A percentile compares a stretch with the other conserved stretches of the same genome.
Conservation (phyloP, 2,888 invertebrate species). For the Clitarchus hookeri region DNA sequence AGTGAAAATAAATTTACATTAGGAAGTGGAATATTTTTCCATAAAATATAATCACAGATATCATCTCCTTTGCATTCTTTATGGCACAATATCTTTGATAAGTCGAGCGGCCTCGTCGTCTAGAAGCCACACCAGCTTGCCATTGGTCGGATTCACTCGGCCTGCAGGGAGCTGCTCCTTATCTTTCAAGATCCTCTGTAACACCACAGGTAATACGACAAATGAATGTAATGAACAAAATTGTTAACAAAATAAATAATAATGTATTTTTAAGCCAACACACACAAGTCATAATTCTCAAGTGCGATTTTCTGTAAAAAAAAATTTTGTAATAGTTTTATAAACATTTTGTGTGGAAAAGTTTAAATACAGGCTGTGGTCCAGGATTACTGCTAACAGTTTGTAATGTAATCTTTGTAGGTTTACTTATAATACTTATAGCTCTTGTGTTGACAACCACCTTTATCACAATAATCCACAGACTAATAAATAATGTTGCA, state of each 20-base stretch:
- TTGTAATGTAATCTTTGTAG: no score
- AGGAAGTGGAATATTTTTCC: conserved; percentile 8
- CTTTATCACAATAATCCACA: no score
- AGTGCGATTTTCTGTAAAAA: background rate
- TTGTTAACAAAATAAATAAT: background rate
- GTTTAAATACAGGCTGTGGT: no score
- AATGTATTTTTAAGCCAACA: no score
- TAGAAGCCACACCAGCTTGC: conserved; percentile 65
- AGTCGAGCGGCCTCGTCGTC: conserved; percentile 39
- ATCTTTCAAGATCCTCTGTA: conserved; percentile 76
- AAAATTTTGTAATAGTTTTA: no score
- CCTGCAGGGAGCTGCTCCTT: conserved; percentile 78
- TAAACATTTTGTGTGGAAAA: no score
- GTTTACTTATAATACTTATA: no score
- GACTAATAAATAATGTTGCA: no score
- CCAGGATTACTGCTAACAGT: no score
- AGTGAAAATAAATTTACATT: conserved; percentile 9
- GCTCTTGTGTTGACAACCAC: no score
- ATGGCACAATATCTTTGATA: conserved; percentile 32
- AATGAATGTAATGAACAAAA: conserved; percentile 11
- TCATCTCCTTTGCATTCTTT: background rate
- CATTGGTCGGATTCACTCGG: conserved; percentile 70
- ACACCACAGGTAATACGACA: conserved; percentile 45
- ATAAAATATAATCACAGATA: background rate
- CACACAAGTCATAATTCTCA: background rate